These are phyloP conservation scores for Periophthalmus magnuspinnatus DNA, from an alignment of 2,797 vertebrate genomes.

Conservation along the genomic window DNA sequence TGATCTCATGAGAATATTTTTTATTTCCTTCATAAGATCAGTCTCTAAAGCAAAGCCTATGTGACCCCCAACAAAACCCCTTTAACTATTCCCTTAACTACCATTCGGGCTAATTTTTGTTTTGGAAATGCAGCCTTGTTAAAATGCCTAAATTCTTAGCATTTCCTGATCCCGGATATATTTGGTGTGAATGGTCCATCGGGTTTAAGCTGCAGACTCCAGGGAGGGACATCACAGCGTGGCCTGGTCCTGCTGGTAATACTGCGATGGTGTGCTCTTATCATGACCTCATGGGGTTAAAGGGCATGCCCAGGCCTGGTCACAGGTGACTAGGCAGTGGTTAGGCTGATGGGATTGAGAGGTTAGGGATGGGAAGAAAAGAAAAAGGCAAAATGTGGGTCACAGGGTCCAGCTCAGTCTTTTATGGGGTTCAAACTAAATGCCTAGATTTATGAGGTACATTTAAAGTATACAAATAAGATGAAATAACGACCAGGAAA, in stretches of 20 bases:
- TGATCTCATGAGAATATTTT: conserved; percentile 63
- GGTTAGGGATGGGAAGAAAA: conserved; percentile 56
- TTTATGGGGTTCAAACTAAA: not conserved
- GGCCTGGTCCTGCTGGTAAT: conserved; percentile 29
- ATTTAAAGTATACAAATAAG: not conserved
- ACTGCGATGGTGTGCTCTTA: conserved; percentile 51
- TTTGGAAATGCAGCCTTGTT: conserved; percentile 60
- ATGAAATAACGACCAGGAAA: not conserved
- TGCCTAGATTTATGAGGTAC: not conserved
- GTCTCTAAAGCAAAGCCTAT: conserved; percentile 46
- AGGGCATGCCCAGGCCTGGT: conserved; percentile 55
- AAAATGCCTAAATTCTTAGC: conserved; percentile 56
- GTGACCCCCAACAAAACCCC: conserved; percentile 37
- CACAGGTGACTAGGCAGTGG: conserved; percentile 75
- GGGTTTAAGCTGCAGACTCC: conserved; percentile 15
- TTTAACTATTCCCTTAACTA: conserved; percentile 55
- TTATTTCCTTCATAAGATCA: conserved; percentile 69
- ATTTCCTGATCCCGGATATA: conserved; percentile 37
- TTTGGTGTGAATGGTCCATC: conserved; percentile 39
- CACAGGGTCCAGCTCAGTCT: conserved; percentile 63
- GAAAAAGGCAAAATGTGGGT: conserved; percentile 59
- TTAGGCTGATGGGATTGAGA: conserved; percentile 74
- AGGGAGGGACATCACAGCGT: conserved; percentile 28
- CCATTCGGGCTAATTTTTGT: conserved; percentile 40
- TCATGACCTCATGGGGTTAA: conserved; percentile 54